Base-by-base conservation (phyloP, 1,140 invertebrate genomes). In the Cryptotermes secundus region DNA sequence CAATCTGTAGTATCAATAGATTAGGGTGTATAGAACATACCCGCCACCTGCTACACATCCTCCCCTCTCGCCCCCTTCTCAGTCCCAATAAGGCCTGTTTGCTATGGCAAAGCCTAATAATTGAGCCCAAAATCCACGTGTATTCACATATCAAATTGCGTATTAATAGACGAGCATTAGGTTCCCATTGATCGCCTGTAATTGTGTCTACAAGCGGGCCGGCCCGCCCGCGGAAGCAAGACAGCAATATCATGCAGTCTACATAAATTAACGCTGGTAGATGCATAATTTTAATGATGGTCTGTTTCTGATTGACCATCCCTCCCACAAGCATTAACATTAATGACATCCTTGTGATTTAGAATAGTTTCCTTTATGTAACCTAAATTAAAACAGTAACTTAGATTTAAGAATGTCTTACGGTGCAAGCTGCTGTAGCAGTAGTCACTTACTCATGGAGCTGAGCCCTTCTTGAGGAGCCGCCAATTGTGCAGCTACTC, bases 81-180 rank as follows among this genome's bases (percentile, higher is more conserved):
- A 19, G 14, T 19, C 19, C 45, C 45, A 16, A 14, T 42, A 16
- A 49, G 45, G 45, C n/a, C 59, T 72, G n/a, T 72, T 72, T 72
- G 31, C 26, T 31, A 72, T 72, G 59, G 59, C n/a, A 72, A 72
- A 72, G 26, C 26, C 59, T 72, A 72, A 72, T 31, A 72, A 31
- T 31, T 3, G 26, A 72, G 26, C 59, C 14, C 26, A 72, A 72
- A 72, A 72, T n/a, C 59, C 59, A 31, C 59, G n/a, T n/a, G 59
- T 72, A 31, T 31, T 72, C 26, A 72, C 16, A 72, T 72, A 72
- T 31, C 59, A 7, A 72, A 72, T 72, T 72, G 59, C 59, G 26
- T 72, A 31, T 72, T 72, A 72, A 72, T 72, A 72, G 59, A 72
- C n/a, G 3, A n/a, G 59, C 59, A 72, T 72, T 72, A 72, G 59